Evolutionary conservation across 1,140 invertebrate species (phyloP).

Genomic region (Hylaeus anthracinus): DNA sequence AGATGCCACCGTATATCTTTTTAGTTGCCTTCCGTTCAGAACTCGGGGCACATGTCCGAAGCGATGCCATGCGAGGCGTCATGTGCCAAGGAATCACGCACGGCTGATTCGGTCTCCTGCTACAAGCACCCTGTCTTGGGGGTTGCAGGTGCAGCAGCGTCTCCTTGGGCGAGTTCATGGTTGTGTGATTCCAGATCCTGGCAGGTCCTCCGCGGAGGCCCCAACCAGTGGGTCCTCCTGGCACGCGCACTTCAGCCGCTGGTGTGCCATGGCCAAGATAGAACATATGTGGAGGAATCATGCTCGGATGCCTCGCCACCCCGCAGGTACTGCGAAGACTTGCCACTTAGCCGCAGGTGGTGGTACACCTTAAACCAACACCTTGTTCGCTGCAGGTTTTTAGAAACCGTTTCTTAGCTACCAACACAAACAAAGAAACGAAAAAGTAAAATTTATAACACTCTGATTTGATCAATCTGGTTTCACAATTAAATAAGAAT

Average conservation of each 20-base stretch:
- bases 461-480: too few relatives aligned
- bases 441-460: too few relatives aligned
- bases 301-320: slow-evolving; percentile 72
- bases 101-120: slow-evolving; percentile 34
- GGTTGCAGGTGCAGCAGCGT: slow-evolving; percentile 77
- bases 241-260: slow-evolving; percentile 57
- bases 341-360: slow-evolving; percentile 73
- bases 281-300: slow-evolving; percentile 77
- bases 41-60: neutral
- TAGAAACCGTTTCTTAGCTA: slow-evolving; percentile 22
- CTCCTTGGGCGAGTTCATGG: slow-evolving; percentile 76
- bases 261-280: slow-evolving; percentile 41
- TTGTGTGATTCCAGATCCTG: slow-evolving; percentile 73
- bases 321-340: slow-evolving; percentile 68
- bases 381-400: slow-evolving; percentile 53
- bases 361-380: slow-evolving; percentile 67
- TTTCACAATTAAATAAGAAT: too few relatives aligned
- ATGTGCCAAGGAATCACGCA: slow-evolving; percentile 71
- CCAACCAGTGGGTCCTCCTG: slow-evolving; percentile 46
- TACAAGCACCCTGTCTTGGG: slow-evolving; percentile 72
- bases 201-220: slow-evolving; percentile 65
- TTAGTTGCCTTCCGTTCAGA: too few relatives aligned
- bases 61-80: slow-evolving; percentile 51
- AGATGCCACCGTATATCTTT: too few relatives aligned
- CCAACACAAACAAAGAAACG: neutral